A percentile compares a stretch with the other conserved stretches of the same genome.
Conservation (phyloP, 1,140 invertebrate species). For the Neuroterus valhalla region DNA sequence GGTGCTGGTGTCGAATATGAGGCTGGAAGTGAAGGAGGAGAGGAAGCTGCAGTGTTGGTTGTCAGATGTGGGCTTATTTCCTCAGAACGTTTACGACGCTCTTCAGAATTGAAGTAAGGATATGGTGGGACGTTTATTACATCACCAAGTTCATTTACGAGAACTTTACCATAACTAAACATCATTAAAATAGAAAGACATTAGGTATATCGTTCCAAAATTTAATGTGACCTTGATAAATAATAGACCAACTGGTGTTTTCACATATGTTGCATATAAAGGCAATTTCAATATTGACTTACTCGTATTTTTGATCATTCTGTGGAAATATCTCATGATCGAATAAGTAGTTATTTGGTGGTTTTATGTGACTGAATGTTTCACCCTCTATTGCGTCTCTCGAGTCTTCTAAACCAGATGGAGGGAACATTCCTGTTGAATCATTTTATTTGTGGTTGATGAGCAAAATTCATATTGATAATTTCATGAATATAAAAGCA, state of each 20-base stretch:
- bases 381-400: neutral
- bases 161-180: slow-evolving; percentile 59
- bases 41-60: slow-evolving; percentile 35
- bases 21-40: too few species aligned
- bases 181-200: neutral
- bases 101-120: slow-evolving; percentile 47
- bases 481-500: too few species aligned
- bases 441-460: neutral
- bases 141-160: slow-evolving; percentile 60
- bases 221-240: too few species aligned
- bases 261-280: neutral
- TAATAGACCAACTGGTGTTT: too few species aligned
- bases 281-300: slow-evolving; percentile 36
- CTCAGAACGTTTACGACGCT: slow-evolving; percentile 64
- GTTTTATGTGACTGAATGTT: neutral
- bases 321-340: slow-evolving; percentile 50
- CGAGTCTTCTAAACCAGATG: slow-evolving; percentile 11
- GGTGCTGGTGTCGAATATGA: too few species aligned
- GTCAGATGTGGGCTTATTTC: slow-evolving; percentile 45
- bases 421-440: slow-evolving; percentile 31
- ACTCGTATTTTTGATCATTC: slow-evolving; percentile 63
- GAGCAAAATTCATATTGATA: neutral
- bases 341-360: slow-evolving; percentile 43
- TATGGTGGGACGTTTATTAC: slow-evolving; percentile 58
- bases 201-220: neutral